A percentile compares a stretch with the other conserved stretches of the same genome.
phyloP scores from a whole-genome alignment of 2,888 invertebrate species.

The Orthosia gracilis region DNA sequence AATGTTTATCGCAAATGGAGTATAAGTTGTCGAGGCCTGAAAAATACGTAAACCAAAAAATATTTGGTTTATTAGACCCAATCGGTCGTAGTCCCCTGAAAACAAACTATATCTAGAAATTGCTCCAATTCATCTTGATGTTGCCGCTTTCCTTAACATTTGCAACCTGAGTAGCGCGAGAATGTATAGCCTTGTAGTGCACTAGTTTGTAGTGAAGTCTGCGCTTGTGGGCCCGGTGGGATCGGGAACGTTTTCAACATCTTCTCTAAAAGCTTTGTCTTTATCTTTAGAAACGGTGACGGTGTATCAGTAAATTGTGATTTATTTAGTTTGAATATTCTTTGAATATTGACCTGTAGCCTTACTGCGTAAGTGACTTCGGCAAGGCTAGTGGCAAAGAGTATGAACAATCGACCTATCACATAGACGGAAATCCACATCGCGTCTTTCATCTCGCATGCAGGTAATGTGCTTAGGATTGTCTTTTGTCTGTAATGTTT shows the following conservation, averaged over 20 bases:
- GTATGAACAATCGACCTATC: too few species aligned
- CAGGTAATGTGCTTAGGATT: too few species aligned
- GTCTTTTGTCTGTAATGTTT: background rate
- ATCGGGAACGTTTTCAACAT: constrained; percentile 53
- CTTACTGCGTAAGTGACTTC: too few species aligned
- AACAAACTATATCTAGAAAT: constrained; percentile 2
- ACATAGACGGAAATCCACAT: too few species aligned
- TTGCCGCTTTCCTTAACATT: constrained; percentile 36
- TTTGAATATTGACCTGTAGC: constrained; percentile 16
- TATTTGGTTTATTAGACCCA: background rate
- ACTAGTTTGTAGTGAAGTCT: constrained; percentile 51
- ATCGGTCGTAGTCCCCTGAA: background rate
- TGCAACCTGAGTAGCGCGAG: constrained; percentile 32
- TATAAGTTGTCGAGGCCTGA: background rate
- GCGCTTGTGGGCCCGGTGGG: constrained; percentile 53
- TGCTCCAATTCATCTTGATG: constrained; percentile 26
- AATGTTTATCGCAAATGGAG: too few species aligned
- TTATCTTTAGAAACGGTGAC: constrained; percentile 30
- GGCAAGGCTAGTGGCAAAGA: too few species aligned
- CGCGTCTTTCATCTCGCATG: too few species aligned
- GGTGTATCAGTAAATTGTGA: constrained; percentile 23
- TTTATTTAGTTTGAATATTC: background rate
- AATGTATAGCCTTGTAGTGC: constrained; percentile 40
- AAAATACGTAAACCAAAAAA: background rate
- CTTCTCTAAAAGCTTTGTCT: constrained; percentile 49